Conservation (phyloP, 2,113 vertebrate species). For the Austrofundulus limnaeus region DNA sequence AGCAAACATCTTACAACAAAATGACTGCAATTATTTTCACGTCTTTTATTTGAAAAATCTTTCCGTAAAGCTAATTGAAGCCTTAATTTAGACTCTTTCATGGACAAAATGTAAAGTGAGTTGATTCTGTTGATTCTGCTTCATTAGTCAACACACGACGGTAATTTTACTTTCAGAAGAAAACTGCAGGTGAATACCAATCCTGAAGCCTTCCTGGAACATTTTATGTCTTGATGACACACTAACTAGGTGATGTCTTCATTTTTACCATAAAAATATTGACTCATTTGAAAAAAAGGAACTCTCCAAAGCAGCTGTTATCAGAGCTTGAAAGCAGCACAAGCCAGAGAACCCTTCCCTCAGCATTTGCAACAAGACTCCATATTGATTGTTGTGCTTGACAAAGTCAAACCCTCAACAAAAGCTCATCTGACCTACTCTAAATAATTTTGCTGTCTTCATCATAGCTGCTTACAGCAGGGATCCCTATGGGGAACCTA, state of each 20-base stretch:
- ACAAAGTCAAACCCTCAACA: constrained; percentile 58
- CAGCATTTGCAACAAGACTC: constrained; percentile 46
- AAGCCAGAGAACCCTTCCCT: constrained; percentile 36
- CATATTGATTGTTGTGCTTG: constrained; percentile 55
- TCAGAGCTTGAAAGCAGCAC: constrained; percentile 32
- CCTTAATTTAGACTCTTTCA: constrained; percentile 36
- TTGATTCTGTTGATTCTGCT: constrained; percentile 39
- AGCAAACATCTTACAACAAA: background rate
- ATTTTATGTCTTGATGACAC: no score
- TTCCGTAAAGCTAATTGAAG: background rate
- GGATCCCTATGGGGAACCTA: constrained; percentile 35
- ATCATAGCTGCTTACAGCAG: constrained; percentile 54
- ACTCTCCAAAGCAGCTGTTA: constrained; percentile 28
- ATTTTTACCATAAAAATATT: background rate
- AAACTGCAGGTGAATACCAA: constrained; percentile 52
- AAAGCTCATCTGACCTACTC: constrained; percentile 56
- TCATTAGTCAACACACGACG: constrained; percentile 34
- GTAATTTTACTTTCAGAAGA: constrained; percentile 49
- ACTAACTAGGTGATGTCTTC: no score
- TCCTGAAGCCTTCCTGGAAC: no score
- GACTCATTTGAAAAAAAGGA: constrained; percentile 18
- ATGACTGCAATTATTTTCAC: background rate
- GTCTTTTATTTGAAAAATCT: background rate
- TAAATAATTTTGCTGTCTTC: constrained; percentile 73
- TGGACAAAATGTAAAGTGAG: constrained; percentile 40